These are phyloP conservation scores for Semicossyphus pulcher DNA, from an alignment of 2,113 vertebrate species.

Conservation along the genomic window DNA sequence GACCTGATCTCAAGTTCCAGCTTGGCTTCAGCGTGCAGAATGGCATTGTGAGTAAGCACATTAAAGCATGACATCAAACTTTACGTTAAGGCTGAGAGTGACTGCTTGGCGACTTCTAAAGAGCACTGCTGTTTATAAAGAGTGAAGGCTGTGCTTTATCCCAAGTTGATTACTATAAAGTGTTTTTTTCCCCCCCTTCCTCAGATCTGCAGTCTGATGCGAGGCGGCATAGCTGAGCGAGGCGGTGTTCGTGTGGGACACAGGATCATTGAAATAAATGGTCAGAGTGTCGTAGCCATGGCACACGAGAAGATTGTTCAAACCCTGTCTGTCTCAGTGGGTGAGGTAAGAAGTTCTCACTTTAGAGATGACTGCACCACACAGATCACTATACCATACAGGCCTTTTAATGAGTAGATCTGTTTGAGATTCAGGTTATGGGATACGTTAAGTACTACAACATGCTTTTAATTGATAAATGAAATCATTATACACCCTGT, in stretches of 20 bases:
- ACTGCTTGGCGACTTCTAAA: conserved; percentile 1
- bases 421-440: neutral
- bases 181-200: conserved; percentile 2
- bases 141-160: neutral
- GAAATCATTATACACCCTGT: neutral
- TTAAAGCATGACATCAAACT: neutral
- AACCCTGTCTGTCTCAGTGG: conserved; percentile 95
- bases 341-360: conserved; percentile 88
- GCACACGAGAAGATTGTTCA: conserved; percentile 99
- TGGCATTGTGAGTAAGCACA: conserved; percentile 91
- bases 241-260: conserved; percentile 97
- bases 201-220: conserved; percentile 98
- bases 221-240: conserved; percentile 96
- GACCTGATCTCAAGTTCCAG: conserved; percentile 97
- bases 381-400: conserved; percentile 10
- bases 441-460: neutral
- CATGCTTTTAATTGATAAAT: neutral
- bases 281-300: conserved; percentile 98
- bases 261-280: conserved; percentile 98
- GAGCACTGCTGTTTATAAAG: neutral
- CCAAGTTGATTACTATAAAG: neutral
- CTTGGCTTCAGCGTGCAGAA: conserved; percentile 99
- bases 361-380: conserved; percentile 39
- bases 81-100: neutral
- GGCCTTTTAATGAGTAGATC: conserved; percentile 18